phyloP scores from a whole-genome alignment of 2,113 vertebrate genomes.

The zebrafish (Danio rerio) region GRCz12tu NC_133177.1:58408001-58408500 shows the following conservation, averaged over 20 bases:
- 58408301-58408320: neutral
- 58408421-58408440: too few relatives aligned
- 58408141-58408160: slow-evolving; percentile 25
- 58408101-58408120: slow-evolving; percentile 21
- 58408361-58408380: neutral
- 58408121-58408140: slow-evolving; percentile 40
- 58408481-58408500: too few relatives aligned
- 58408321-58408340: neutral
- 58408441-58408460: too few relatives aligned
- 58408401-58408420: neutral
- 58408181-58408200: slow-evolving; percentile 14
- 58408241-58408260: neutral
- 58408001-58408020: slow-evolving; percentile 6
- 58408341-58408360: neutral
- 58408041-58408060: slow-evolving; percentile 3
- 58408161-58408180: slow-evolving; percentile 19
- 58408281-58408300: neutral
- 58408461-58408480: too few relatives aligned
- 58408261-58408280: neutral
- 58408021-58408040: neutral
- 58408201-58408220: slow-evolving; percentile 43
- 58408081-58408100: neutral
- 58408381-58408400: neutral
- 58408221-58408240: slow-evolving; percentile 17
- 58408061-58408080: neutral